These are phyloP conservation scores for Frankliniella intonsa DNA, from an alignment of 2,888 invertebrate species.

Conservation along the genomic window DNA sequence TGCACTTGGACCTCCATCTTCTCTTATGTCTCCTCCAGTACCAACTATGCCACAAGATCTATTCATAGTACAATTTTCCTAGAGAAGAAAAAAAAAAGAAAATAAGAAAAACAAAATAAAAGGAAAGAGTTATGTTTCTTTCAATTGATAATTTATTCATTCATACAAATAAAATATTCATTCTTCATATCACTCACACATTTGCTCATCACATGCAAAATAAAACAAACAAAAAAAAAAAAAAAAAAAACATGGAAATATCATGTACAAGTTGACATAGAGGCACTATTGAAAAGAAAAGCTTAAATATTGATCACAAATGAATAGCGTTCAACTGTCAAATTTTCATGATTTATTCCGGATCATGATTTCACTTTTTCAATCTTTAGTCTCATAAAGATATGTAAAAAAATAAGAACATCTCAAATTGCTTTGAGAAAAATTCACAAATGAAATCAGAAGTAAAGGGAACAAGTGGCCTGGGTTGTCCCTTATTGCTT, in stretches of 20 bases:
- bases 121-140: not conserved
- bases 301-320: conserved; percentile 20
- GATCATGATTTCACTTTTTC: conserved; percentile 18
- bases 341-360: not conserved
- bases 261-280: conserved; percentile 22
- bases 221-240: not conserved
- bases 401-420: conserved; percentile 25
- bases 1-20: not conserved
- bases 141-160: not conserved
- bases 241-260: not conserved
- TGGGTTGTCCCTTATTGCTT: conserved; percentile 16
- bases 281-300: conserved; percentile 23
- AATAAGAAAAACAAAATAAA: not conserved
- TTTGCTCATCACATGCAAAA: conserved; percentile 16
- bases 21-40: not conserved
- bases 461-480: conserved; percentile 12
- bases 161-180: conserved; percentile 25
- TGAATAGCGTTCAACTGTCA: conserved; percentile 13
- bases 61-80: not conserved
- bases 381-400: conserved; percentile 25
- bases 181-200: conserved; percentile 26
- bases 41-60: not conserved
- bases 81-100: not conserved
- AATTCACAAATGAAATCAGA: conserved; percentile 12
- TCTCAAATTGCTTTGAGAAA: conserved; percentile 15